Evolutionary conservation across 2,888 invertebrate species (phyloP).

Genomic region (Spodoptera exigua): DNA sequence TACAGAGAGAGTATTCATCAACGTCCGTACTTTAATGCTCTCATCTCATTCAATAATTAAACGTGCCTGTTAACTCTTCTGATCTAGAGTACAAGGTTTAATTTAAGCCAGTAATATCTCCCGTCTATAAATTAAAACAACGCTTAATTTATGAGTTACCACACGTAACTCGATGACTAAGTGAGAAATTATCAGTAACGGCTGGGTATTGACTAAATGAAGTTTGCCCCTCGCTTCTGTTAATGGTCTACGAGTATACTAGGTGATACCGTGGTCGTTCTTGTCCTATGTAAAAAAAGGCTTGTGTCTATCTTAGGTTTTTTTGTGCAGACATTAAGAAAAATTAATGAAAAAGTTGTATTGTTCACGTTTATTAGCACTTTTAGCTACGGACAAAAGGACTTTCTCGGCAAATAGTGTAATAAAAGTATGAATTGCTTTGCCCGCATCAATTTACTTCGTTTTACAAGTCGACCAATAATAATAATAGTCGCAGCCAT

Average conservation of each 20-base stretch:
- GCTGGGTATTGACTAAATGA: constrained; percentile 60
- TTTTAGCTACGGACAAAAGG: too few species aligned
- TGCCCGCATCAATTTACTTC: constrained; percentile 50
- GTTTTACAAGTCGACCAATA: constrained; percentile 64
- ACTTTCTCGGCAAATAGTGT: too few species aligned
- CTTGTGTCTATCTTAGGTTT: too few species aligned
- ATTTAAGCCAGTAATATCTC: constrained; percentile 48
- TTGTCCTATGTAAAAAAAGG: too few species aligned
- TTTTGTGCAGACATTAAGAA: too few species aligned
- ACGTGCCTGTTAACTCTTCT: constrained; percentile 21
- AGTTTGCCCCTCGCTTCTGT: constrained; percentile 48
- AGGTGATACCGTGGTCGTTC: constrained; percentile 1
- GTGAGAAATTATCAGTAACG: constrained; percentile 64
- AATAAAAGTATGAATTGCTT: constrained; percentile 38
- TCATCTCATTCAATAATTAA: constrained; percentile 29
- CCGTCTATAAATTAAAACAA: constrained; percentile 45
- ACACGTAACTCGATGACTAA: constrained; percentile 61
- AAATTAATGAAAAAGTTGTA: too few species aligned
- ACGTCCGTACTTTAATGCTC: constrained; percentile 30
- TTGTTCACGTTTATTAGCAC: too few species aligned
- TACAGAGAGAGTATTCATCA: constrained; percentile 28
- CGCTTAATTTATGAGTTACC: constrained; percentile 60
- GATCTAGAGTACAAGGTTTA: constrained; percentile 37
- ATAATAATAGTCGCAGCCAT: constrained; percentile 63
- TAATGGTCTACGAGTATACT: constrained; percentile 41